phyloP scores from a whole-genome alignment of 2,888 invertebrate genomes.

The Deroplatys truncata region DNA sequence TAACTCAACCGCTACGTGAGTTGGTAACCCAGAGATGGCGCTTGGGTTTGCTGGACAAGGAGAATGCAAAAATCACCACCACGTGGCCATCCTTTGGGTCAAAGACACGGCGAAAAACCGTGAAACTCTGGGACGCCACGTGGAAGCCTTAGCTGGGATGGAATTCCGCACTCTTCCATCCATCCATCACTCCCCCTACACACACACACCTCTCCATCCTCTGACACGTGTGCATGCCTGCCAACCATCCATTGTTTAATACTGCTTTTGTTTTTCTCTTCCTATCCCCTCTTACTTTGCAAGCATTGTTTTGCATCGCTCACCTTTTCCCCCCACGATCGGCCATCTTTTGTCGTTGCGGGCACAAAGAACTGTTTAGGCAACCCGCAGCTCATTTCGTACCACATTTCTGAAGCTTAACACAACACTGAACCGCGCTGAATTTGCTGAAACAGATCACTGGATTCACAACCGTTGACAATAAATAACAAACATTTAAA shows the following conservation, averaged over 20 bases:
- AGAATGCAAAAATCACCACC: neutral
- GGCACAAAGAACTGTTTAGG: neutral
- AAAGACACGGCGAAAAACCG: constrained; percentile 2
- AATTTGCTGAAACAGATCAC: too few relatives aligned
- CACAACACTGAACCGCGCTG: too few relatives aligned
- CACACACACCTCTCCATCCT: neutral
- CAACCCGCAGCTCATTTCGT: neutral
- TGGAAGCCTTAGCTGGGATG: neutral
- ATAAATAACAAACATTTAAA: too few relatives aligned
- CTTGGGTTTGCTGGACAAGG: neutral
- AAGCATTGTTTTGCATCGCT: neutral
- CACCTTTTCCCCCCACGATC: neutral
- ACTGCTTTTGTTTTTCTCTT: too few relatives aligned
- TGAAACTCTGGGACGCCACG: neutral
- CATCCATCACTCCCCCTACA: neutral
- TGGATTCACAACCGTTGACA: too few relatives aligned
- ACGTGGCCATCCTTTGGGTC: neutral
- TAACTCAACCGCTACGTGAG: too few relatives aligned
- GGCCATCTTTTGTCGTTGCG: neutral
- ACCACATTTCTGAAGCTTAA: too few relatives aligned
- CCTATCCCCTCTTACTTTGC: neutral
- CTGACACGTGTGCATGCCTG: neutral
- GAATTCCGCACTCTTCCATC: neutral
- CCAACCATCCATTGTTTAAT: neutral
- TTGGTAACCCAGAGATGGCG: neutral